Base-by-base conservation (phyloP, 53 echinoderm and acorn worm genomes). In the Hippasteria phrygiana region DNA sequence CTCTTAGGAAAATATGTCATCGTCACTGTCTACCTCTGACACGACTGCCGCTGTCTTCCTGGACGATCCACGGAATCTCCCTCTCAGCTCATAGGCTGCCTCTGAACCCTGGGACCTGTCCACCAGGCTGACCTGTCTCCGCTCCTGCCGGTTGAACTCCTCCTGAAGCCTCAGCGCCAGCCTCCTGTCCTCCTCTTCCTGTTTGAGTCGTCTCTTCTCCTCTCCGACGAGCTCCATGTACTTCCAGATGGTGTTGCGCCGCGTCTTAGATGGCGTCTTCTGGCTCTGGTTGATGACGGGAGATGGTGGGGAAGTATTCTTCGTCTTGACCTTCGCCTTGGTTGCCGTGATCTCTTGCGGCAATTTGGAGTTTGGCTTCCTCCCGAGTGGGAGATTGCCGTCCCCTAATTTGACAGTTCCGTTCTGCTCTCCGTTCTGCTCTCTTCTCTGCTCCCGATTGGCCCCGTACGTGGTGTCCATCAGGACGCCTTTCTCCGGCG, bases 151-250 rank as follows among this genome's bases (percentile, higher is more conserved):
- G 67, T 99, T 91, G 83, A 96, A 93, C 77, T 96, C 89, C 54
- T 78, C 78, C 71, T 99, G 99, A 17, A 99, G 93, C 37, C 89
- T 66, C 86, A 96, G 73, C 1, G 99, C 99, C 27, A 99, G 59
- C 75, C 88, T 88, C 10, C 90, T 43, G 75, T 99, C 99, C 36
- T 91, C 53, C 45, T 96, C 99, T 71, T 99, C 99, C 64, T 99
- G 99, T 20, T 87, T 42, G 12, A 99, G 37, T 24, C 93, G 90
- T 62, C 51, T 71, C 79, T 95, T 82, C 48, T 97, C 97, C 73
- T 95, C 89, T 14, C 75, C 88, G 48, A 95, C 46, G 9, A 97
- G 92, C 79, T 95, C 93, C 93, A 97, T 89, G 88, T 95, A 97
- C 41, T 91, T 93, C 76, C 88, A 80, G 62, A 94, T 89, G 26